Base-by-base conservation (phyloP, 2,113 vertebrate genomes). In the Actinemys pallida region DNA sequence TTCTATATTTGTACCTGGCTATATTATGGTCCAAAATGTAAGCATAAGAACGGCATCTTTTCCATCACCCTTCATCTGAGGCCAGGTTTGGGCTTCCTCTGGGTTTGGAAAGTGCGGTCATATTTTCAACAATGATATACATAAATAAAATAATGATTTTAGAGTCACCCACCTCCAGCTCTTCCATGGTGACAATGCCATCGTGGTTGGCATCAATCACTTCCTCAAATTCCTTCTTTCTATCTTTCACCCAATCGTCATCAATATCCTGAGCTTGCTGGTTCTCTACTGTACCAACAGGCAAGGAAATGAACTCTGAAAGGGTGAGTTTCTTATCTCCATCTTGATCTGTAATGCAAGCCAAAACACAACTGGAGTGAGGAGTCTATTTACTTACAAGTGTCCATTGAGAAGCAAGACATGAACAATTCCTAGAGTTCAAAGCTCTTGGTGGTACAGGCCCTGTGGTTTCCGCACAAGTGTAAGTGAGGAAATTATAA, bases 251-350 rank as follows among this genome's bases (percentile, higher is more conserved):
- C 99, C 99, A 99, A 90, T 99, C 99, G 5, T 99, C 99, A 0
- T 99, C 99, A 0, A 99, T 98, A 88, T 99, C 99, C 95, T 99
- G 99, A 0, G 98, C 99, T 88, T 99, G 99, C 96, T 99, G 99
- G 96, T 99, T 99, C 97, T 99, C 99, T 62, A 99, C 99, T 0
- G 99, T 99, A 59, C 99, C 99, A 93, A 99, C 98, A 0, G 99
- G 99, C 16, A 99, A 79, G 0, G 99, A 99, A 86, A 99, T 99
- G 96, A 99, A 99, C 97, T 99, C 99, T 0, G 99, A 98, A 65
- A 99, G 98, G 0, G 99, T 99, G 57, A 99, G 98, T 35, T 98
- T 99, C 96, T 99, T 99, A 93, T 99, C 98, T 0, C 99, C 98
- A 0, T 99, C 99, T 96, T 99, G 99, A 96, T 99, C 99, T 99